Evolutionary conservation across 2,888 invertebrate genomes (phyloP).

Genomic region (Selenia dentaria): DNA sequence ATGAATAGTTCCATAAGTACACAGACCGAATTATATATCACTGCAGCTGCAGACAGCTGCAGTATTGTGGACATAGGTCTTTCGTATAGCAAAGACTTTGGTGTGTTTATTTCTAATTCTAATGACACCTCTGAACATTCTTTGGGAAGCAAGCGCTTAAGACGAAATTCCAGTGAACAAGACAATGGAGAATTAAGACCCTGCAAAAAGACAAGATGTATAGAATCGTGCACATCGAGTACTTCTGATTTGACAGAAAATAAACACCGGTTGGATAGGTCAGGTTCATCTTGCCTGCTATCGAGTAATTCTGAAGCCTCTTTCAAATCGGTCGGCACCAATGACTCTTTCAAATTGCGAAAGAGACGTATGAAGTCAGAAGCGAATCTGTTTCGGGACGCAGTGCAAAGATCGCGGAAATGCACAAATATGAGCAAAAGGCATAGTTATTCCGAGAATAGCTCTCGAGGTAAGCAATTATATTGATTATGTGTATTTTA

Average conservation of each 20-base stretch:
- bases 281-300: slow-evolving; percentile 46
- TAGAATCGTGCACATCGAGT: slow-evolving; percentile 56
- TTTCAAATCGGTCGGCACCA: slow-evolving; percentile 71
- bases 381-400: slow-evolving; percentile 63
- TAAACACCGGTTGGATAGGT: slow-evolving; percentile 36
- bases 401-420: slow-evolving; percentile 61
- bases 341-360: slow-evolving; percentile 63
- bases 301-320: slow-evolving; percentile 55
- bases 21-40: slow-evolving; percentile 57
- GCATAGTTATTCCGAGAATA: slow-evolving; percentile 47
- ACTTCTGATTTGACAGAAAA: slow-evolving; percentile 53
- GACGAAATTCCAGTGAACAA: slow-evolving; percentile 50
- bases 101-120: slow-evolving; percentile 48
- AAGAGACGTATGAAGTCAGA: slow-evolving; percentile 70
- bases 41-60: slow-evolving; percentile 41
- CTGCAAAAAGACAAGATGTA: slow-evolving; percentile 64
- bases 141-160: slow-evolving; percentile 56
- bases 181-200: slow-evolving; percentile 54
- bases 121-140: slow-evolving; percentile 54
- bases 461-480: slow-evolving; percentile 49
- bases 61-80: slow-evolving; percentile 56
- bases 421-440: slow-evolving; percentile 42
- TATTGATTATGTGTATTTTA: too few species aligned
- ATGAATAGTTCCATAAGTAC: slow-evolving; percentile 47
- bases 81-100: slow-evolving; percentile 61